Conservation (phyloP, 2,888 invertebrate genomes). For the Abrostola tripartita region DNA sequence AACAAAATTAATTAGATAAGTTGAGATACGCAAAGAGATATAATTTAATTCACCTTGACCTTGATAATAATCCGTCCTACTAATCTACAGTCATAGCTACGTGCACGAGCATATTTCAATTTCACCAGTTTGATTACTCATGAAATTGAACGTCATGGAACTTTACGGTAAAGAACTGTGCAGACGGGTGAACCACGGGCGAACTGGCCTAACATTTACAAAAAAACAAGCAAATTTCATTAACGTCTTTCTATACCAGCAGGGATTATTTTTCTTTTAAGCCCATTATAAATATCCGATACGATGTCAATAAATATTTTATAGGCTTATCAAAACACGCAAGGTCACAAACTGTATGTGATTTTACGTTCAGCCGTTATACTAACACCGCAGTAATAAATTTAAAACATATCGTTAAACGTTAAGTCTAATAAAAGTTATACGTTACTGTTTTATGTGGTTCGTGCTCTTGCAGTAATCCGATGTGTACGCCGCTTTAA, state of each 20-base stretch:
- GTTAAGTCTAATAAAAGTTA: slow-evolving; percentile 25
- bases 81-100: too few species aligned
- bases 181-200: not conserved
- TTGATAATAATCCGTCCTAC: too few species aligned
- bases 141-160: too few species aligned
- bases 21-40: too few species aligned
- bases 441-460: slow-evolving; percentile 9
- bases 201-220: not conserved
- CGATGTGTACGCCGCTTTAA: not conserved
- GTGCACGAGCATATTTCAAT: too few species aligned
- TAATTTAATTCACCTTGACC: too few species aligned
- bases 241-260: slow-evolving; percentile 7
- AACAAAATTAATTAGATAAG: too few species aligned
- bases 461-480: not conserved
- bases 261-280: slow-evolving; percentile 23
- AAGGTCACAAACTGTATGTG: slow-evolving; percentile 36
- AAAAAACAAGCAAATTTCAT: slow-evolving; percentile 1
- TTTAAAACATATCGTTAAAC: slow-evolving; percentile 30
- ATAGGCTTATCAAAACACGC: slow-evolving; percentile 33
- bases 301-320: slow-evolving; percentile 34
- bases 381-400: slow-evolving; percentile 28
- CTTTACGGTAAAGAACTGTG: not conserved
- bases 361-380: slow-evolving; percentile 29
- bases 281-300: slow-evolving; percentile 35
- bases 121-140: too few species aligned